Base-by-base conservation (phyloP, 2,888 invertebrate species). In the Thereva nobilitata region DNA sequence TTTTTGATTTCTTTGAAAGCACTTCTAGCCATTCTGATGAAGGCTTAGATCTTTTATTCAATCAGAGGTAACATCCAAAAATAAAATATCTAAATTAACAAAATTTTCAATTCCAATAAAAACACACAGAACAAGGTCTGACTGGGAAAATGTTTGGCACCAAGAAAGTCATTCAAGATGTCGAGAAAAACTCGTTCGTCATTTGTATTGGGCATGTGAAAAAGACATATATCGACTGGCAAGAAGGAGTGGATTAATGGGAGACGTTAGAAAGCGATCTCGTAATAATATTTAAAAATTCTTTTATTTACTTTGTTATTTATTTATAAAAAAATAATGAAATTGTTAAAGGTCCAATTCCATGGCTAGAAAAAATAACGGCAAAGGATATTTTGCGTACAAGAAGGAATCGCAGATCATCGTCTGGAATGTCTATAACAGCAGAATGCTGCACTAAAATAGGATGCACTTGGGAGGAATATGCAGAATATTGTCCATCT, bases 401-500 rank as follows among this genome's bases (percentile, higher is more conserved):
- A 41, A 70, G 83, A 40, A 73, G 76, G 70, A 7, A 75, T 72
- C 5, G 79, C 7, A 53, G 53, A 47, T 34, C 40, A 38, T 61
- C 59, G 34, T 47, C 41, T 12, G 44, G 57, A 35, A 35, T 9
- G 10, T 82, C 85, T 5, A 86, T 86, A 45, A 86, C 86, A 9
- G 81, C 83, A 50, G 86, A 86, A 76, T 86, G 86, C 72, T 86
- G 86, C 76, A 84, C 84, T 71, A 82, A 82, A 49, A 76, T 81
- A 3, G 84, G 84, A 38, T 86, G 86, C 73, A 86, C 86, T 61
- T 86, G 86, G 86, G 86, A 86, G 74, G 86, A 86, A 75, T 86
- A 86, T 72, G 86, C 86, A 5, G 86, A 86, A 76, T 86, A 86
- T 76, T 86, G 86, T 75, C 86, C 86, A 4, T 83, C 84, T 38